These are phyloP conservation scores for Argyra leucocephala DNA, from an alignment of 2,888 invertebrate genomes.

Conservation along the genomic window DNA sequence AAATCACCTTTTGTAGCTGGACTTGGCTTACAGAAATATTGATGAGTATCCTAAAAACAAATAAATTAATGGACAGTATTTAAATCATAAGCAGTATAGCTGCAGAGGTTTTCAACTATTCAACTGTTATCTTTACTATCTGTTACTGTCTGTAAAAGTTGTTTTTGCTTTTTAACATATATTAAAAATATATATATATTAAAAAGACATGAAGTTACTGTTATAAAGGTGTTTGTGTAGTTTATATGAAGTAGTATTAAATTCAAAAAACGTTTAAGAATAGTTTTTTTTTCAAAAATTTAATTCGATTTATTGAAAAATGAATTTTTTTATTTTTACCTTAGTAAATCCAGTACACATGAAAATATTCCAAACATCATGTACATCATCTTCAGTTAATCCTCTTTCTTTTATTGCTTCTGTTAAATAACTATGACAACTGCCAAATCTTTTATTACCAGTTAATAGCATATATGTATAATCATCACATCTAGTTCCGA, in stretches of 20 bases:
- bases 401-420: constrained; percentile 41
- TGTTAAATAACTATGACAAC: constrained; percentile 44
- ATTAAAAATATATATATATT: neutral
- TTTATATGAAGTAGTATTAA: neutral
- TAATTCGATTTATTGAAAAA: neutral
- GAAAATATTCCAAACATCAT: constrained; percentile 48
- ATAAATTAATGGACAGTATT: too few species aligned
- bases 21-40: constrained; percentile 47
- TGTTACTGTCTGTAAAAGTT: too few species aligned
- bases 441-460: constrained; percentile 40
- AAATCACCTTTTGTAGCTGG: constrained; percentile 45
- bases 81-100: constrained; percentile 15
- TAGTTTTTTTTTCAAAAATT: constrained; percentile 8
- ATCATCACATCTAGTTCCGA: constrained; percentile 46
- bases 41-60: constrained; percentile 38
- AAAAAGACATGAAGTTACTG: neutral
- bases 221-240: neutral
- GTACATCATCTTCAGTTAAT: constrained; percentile 44
- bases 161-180: neutral
- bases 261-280: neutral
- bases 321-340: constrained; percentile 26
- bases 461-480: constrained; percentile 46
- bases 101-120: neutral
- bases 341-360: constrained; percentile 46
- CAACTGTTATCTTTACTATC: neutral